Percentiles rank a stretch among this genome's conserved stretches.
Evolutionary conservation across 2,888 invertebrate genomes (phyloP).

Genomic region (Agrotis ipsilon): DNA sequence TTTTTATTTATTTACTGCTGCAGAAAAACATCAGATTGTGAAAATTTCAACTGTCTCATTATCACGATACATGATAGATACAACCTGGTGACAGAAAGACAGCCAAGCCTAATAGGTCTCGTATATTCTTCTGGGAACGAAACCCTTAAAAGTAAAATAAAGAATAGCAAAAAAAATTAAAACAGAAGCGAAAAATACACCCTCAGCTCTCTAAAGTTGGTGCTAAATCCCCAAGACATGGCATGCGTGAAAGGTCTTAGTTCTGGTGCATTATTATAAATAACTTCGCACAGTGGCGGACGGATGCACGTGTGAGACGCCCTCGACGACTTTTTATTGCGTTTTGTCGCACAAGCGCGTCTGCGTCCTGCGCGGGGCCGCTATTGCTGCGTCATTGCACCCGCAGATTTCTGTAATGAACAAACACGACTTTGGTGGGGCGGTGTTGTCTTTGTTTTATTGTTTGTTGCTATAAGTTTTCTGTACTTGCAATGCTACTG

Average conservation of each 20-base stretch:
- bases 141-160: no score
- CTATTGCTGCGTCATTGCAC: constrained; percentile 64
- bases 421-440: constrained; percentile 52
- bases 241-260: constrained; percentile 49
- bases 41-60: no score
- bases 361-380: constrained; percentile 36
- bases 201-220: constrained; percentile 18
- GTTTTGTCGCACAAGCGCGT: constrained; percentile 63
- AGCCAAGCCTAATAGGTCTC: no score
- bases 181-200: constrained; percentile 13
- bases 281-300: constrained; percentile 85
- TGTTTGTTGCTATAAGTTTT: constrained; percentile 12
- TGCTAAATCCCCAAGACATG: constrained; percentile 41
- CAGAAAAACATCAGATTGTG: no score
- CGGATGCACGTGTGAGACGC: constrained; percentile 90
- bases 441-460: constrained; percentile 62
- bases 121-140: no score
- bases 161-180: not conserved
- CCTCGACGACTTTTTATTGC: constrained; percentile 84
- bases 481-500: not conserved
- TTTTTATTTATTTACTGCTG: no score
- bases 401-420: constrained; percentile 73
- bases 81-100: no score
- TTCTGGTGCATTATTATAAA: constrained; percentile 75
- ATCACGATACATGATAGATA: no score